Evolutionary conservation across 2,888 invertebrate genomes (phyloP), one percentile per base, ranked within the genome.

Genomic region (Sphaerolaimus hirsutus): DNA sequence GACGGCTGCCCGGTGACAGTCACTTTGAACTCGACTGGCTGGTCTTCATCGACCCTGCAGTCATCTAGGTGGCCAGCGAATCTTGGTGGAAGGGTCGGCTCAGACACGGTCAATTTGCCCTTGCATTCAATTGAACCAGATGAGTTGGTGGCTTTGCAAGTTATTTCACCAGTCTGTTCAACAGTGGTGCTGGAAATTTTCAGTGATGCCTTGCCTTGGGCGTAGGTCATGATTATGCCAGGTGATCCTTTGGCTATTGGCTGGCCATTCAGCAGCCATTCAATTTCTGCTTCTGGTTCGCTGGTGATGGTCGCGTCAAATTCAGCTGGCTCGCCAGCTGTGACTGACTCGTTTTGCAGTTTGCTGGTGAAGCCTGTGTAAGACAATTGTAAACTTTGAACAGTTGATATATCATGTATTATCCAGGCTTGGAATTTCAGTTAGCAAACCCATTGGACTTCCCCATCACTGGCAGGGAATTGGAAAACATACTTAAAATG

Each of bases 231-330:
- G 2, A 19, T 17, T n/a, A n/a, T n/a, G n/a, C n/a, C n/a, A n/a
- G n/a, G n/a, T n/a, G n/a, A n/a, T 7, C 19, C 21, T 2, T 19
- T 2, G 2, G 21, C 10, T 3, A 40, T 5, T 17, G 19, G 23
- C 4, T 38, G 25, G 14, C 36, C 45, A 21, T 38, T 40, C 2
- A 40, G 14, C 14, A n/a, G 41, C 45, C 45, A 45, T 12, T 21
- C 14, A 47, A 65, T 56, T 43, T 58, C 56, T 19, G 66, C 64
- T 37, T 55, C 57, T 35, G 66, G 65, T 35, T 57, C 53, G n/a
- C n/a, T n/a, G n/a, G n/a, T n/a, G n/a, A n/a, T n/a, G n/a, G n/a
- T n/a, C n/a, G n/a, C n/a, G n/a, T n/a, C n/a, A n/a, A n/a, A n/a
- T n/a, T n/a, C n/a, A n/a, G n/a, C n/a, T n/a, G n/a, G n/a, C n/a